Evolutionary conservation across 2,797 vertebrate genomes (phyloP).

Genomic region (Epinephelus malabaricus): DNA sequence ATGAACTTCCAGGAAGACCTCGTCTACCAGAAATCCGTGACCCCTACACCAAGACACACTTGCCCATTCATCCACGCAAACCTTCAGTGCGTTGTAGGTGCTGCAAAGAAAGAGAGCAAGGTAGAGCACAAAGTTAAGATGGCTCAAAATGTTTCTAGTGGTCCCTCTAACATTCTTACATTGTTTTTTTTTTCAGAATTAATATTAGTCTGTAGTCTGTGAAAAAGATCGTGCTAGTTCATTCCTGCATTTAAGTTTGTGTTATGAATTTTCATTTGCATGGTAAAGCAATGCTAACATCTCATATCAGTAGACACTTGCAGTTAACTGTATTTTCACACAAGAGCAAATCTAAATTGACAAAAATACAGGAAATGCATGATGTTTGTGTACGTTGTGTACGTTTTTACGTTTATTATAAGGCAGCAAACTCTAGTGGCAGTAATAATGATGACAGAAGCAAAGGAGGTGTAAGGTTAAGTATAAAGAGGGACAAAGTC

Average conservation of each 20-base stretch:
- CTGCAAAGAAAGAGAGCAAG: conserved; percentile 60
- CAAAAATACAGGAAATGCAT: no score
- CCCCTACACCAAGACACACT: background rate
- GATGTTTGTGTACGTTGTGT: no score
- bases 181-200: no score
- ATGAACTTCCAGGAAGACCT: conserved; percentile 79
- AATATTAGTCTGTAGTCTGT: background rate
- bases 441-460: no score
- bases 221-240: background rate
- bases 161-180: no score
- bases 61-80: conserved; percentile 64
- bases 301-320: background rate
- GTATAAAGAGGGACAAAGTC: no score
- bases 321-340: background rate
- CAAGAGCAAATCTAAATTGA: background rate
- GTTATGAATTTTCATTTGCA: background rate
- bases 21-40: conserved; percentile 49
- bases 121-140: background rate
- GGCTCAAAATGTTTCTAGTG: background rate
- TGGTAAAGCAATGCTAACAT: background rate
- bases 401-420: no score
- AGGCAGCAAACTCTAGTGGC: no score
- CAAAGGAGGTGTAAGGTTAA: no score
- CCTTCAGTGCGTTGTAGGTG: conserved; percentile 67
- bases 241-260: background rate